Conservation (phyloP, 2,113 vertebrate genomes). For the Ceyx margarethae region DNA sequence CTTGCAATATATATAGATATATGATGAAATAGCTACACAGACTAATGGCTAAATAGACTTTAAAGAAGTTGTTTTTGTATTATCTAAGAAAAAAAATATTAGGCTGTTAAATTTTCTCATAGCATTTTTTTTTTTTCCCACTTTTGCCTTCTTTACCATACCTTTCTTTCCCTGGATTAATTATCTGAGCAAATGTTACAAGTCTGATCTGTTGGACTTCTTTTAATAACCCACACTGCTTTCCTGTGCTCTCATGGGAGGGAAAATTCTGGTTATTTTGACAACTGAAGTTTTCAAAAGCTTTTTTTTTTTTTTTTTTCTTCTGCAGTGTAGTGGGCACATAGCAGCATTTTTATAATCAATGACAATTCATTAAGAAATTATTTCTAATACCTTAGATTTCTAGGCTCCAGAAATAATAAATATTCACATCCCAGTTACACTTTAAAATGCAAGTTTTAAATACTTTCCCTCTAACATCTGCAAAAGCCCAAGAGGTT, state of each 20-base stretch:
- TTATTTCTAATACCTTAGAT: not conserved
- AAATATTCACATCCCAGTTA: not conserved
- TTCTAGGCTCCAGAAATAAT: not conserved
- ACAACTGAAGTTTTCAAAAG: not conserved
- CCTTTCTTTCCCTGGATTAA: not conserved
- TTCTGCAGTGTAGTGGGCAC: not conserved
- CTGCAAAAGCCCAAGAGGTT: not conserved
- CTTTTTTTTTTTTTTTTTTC: not conserved
- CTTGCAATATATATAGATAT: not conserved
- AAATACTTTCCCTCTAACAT: not conserved
- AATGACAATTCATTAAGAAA: not conserved
- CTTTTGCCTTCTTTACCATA: not conserved
- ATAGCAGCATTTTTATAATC: rapidly evolving
- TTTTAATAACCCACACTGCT: not conserved
- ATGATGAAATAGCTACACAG: not conserved
- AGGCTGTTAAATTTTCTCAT: not conserved
- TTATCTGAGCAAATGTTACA: not conserved
- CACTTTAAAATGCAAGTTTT: not conserved
- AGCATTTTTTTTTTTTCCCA: rapidly evolving
- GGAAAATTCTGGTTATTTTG: not conserved
- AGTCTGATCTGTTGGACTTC: not conserved
- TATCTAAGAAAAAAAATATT: rapidly evolving
- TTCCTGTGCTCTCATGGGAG: not conserved
- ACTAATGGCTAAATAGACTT: not conserved
- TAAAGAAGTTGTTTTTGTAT: not conserved